Conservation (phyloP, 2,888 invertebrate genomes). For the Gryllus longicercus region DNA sequence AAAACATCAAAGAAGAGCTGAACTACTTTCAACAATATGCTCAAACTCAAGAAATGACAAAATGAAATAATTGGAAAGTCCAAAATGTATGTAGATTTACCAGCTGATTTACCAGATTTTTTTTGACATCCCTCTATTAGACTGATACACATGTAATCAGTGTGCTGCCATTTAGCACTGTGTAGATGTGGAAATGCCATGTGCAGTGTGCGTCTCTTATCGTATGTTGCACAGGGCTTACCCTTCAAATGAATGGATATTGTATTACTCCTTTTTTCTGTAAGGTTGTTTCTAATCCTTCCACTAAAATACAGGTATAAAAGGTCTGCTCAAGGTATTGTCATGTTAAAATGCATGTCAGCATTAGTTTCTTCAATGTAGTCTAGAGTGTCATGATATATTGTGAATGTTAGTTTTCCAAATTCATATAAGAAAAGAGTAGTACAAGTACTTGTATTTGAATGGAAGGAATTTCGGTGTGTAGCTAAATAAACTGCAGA, state of each 20-base stretch:
- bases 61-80: background rate
- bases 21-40: background rate
- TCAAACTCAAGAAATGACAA: background rate
- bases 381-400: too few species aligned
- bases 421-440: too few species aligned
- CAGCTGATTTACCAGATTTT: background rate
- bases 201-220: background rate
- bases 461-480: too few species aligned
- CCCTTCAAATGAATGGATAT: background rate
- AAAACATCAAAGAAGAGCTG: background rate
- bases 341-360: too few species aligned
- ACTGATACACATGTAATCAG: background rate
- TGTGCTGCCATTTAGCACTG: background rate
- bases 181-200: background rate
- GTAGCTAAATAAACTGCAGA: too few species aligned
- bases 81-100: constrained; percentile 1
- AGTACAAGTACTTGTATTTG: too few species aligned
- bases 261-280: background rate
- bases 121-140: background rate
- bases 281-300: constrained; percentile 1
- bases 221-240: background rate
- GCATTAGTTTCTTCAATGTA: too few species aligned
- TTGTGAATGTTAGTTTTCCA: too few species aligned
- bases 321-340: background rate
- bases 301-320: constrained; percentile 1